Evolutionary conservation across 2,113 vertebrate species (phyloP).

Genomic region (Centropus bengalensis): DNA sequence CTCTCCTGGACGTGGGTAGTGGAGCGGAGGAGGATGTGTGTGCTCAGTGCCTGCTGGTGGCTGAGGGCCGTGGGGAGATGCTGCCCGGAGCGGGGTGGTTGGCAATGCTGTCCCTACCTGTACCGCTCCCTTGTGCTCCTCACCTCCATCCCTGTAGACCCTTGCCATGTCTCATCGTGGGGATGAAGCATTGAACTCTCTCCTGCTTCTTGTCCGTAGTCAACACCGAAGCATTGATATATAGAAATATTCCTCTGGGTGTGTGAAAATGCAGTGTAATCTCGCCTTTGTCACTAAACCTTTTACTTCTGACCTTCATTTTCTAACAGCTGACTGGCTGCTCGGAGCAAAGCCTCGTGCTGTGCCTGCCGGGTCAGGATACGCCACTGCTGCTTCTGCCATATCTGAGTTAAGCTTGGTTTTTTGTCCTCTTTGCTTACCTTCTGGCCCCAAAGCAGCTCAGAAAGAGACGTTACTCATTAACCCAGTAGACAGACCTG

Average conservation of each 20-base stretch:
- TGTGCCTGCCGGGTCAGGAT: not conserved
- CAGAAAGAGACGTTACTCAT: slow-evolving; percentile 57
- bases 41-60: not conserved
- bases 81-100: not conserved
- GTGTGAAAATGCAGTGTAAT: accelerated
- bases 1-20: not conserved
- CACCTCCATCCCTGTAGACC: too few relatives aligned
- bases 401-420: not conserved
- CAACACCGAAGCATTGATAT: accelerated
- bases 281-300: not conserved
- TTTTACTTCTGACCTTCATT: not conserved
- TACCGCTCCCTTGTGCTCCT: too few relatives aligned
- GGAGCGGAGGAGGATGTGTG: not conserved
- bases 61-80: too few relatives aligned
- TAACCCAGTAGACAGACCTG: not conserved
- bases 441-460: slow-evolving; percentile 35
- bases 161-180: accelerated
- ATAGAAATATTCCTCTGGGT: accelerated
- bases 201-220: accelerated
- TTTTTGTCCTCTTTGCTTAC: not conserved
- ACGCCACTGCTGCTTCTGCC: not conserved
- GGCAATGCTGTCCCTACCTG: too few relatives aligned
- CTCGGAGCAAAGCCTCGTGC: not conserved
- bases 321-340: not conserved
- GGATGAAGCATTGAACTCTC: not conserved